A percentile compares a stretch with the other conserved stretches of the same genome.
Evolutionary conservation across 2,113 vertebrate species (phyloP).

Genomic region (Sprattus sprattus): DNA sequence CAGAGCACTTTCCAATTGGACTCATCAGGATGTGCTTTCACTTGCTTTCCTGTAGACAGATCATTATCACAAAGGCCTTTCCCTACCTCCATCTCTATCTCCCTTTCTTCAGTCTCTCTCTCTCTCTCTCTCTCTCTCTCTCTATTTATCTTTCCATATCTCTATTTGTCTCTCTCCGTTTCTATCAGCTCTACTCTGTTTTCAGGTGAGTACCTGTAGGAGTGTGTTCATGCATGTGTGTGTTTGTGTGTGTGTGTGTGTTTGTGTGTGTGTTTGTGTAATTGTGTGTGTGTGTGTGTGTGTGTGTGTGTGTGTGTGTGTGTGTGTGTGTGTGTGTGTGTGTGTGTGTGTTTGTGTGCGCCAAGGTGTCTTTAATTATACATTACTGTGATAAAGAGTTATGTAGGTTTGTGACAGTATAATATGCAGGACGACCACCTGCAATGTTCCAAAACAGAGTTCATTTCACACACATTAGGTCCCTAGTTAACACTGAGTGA

Average conservation of each 20-base stretch:
- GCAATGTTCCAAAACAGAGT: constrained; percentile 29
- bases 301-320: not conserved
- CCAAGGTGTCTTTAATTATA: not conserved
- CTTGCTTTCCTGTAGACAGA: constrained; percentile 4
- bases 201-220: not conserved
- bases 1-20: not conserved
- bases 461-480: constrained; percentile 47
- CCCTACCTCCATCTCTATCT: not conserved
- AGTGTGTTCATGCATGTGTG: not conserved
- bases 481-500: constrained; percentile 35
- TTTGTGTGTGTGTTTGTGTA: not conserved
- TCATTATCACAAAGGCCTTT: not conserved
- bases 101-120: not conserved
- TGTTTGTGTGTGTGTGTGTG: not conserved
- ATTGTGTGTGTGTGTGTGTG: too few relatives aligned
- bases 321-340: not conserved
- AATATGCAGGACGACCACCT: constrained; percentile 30
- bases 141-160: not conserved
- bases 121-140: not conserved
- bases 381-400: not conserved
- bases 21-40: not conserved
- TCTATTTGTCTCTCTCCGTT: not conserved
- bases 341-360: not conserved
- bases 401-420: constrained; percentile 29
- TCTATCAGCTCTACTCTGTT: not conserved